Evolutionary conservation across 2,888 invertebrate genomes (phyloP).

Genomic region (Graphium colonna): DNA sequence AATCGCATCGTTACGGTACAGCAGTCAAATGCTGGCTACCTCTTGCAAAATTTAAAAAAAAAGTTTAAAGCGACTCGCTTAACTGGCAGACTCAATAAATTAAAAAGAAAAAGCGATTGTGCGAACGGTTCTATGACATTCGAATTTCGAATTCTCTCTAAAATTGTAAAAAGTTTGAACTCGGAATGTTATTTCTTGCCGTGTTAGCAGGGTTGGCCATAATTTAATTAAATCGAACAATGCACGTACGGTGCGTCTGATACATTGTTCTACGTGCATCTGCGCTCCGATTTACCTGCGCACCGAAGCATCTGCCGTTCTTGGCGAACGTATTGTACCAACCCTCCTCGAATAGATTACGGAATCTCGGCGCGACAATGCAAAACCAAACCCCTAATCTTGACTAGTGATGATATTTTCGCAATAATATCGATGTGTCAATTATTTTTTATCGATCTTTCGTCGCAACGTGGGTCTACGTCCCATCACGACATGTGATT

Average conservation of each 20-base stretch:
- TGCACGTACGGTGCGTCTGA: slow-evolving; percentile 34
- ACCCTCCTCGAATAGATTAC: slow-evolving; percentile 67
- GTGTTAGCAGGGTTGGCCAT: no score
- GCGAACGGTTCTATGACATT: no score
- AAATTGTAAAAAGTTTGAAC: background rate
- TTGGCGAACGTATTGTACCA: slow-evolving; percentile 37
- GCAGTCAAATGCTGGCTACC: no score
- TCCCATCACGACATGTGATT: no score
- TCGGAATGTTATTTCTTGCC: background rate
- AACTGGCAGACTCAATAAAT: no score
- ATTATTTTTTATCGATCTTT: slow-evolving; percentile 17
- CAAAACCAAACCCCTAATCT: slow-evolving; percentile 55
- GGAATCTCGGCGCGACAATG: slow-evolving; percentile 50
- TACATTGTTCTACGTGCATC: slow-evolving; percentile 60
- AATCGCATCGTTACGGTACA: no score
- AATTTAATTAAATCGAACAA: slow-evolving; percentile 67
- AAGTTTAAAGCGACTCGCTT: no score
- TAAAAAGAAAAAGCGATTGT: background rate
- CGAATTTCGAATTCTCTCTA: background rate
- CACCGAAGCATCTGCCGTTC: slow-evolving; percentile 61
- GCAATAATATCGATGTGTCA: background rate
- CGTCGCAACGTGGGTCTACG: no score
- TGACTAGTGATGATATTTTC: slow-evolving; percentile 41
- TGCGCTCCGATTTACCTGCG: slow-evolving; percentile 67
- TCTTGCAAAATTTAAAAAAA: no score